phyloP scores from a whole-genome alignment of 2,797 vertebrate species.

The Florisuga fusca region DNA sequence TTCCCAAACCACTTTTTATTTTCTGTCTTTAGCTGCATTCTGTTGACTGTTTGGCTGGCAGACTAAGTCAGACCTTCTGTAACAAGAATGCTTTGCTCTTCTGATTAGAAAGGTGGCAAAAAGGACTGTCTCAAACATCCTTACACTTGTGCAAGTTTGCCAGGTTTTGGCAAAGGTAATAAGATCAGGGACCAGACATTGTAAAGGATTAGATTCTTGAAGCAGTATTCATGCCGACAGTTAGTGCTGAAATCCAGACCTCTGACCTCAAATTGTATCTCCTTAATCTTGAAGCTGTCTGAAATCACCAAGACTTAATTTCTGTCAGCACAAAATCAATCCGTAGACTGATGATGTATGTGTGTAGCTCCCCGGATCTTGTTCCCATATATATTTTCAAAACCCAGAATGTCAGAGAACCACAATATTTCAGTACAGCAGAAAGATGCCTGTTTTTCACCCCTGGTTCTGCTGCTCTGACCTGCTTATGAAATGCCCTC shows the following conservation, averaged over 20 bases:
- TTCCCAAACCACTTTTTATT: not conserved
- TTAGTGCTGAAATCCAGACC: not conserved
- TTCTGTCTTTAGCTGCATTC: not conserved
- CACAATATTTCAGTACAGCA: not conserved
- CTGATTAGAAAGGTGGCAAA: not conserved
- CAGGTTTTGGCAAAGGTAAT: not conserved
- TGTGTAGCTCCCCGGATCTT: not conserved
- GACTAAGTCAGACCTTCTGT: not conserved
- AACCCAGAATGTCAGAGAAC: not conserved
- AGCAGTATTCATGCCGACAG: not conserved
- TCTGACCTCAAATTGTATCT: not conserved
- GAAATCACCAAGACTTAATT: conserved; percentile 30
- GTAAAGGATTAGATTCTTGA: not conserved
- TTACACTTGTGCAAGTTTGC: not conserved
- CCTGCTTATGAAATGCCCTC: not conserved
- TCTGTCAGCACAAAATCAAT: not conserved
- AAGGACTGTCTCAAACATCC: not conserved
- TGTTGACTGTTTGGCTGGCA: not conserved
- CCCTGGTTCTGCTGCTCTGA: not conserved
- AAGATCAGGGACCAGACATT: not conserved
- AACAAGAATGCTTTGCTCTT: not conserved
- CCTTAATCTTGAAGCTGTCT: conserved; percentile 14
- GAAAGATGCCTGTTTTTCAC: not conserved
- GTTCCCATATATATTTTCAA: not conserved
- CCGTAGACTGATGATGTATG: not conserved